Evolutionary conservation across 1,140 invertebrate genomes (phyloP).

Genomic region (Drosophila navojoa): DNA sequence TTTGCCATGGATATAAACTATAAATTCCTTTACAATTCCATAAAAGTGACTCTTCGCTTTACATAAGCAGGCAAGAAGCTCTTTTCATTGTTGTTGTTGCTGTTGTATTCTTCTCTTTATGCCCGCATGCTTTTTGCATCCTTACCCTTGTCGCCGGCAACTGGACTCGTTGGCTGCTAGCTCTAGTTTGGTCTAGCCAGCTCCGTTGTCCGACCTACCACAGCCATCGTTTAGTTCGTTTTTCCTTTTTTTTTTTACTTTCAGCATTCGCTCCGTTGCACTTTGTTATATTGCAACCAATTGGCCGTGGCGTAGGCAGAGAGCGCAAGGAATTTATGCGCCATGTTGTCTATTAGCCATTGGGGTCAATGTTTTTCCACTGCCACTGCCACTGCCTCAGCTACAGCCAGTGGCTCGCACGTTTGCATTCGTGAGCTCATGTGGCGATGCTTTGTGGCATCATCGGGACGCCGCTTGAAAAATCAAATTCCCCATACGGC

Average conservation of each 20-base stretch:
- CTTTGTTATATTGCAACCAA: constrained; percentile 83
- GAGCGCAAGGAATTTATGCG: constrained; percentile 63
- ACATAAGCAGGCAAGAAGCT: constrained; percentile 17
- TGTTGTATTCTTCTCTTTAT: constrained; percentile 47
- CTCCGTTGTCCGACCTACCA: constrained; percentile 5
- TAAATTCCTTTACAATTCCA: constrained; percentile 29
- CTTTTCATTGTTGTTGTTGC: constrained; percentile 10
- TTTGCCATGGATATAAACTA: constrained; percentile 17
- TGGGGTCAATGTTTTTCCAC: constrained; percentile 64
- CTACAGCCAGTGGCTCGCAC: background rate
- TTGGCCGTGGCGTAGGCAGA: constrained; percentile 70
- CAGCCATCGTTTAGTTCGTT: constrained; percentile 13
- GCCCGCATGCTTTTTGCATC: constrained; percentile 35
- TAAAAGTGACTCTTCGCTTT: constrained; percentile 16
- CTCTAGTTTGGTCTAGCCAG: constrained; percentile 12
- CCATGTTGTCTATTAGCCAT: constrained; percentile 77
- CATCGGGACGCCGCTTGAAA: constrained; percentile 48
- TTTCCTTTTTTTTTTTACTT: constrained; percentile 40
- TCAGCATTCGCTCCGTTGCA: constrained; percentile 68
- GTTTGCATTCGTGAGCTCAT: background rate
- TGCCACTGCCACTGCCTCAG: background rate
- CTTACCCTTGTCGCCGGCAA: constrained; percentile 29
- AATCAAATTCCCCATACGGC: constrained; percentile 64
- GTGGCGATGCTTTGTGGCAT: constrained; percentile 41
- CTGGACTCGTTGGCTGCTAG: background rate